These are phyloP conservation scores for Anthopleura sola DNA, from an alignment of 64 coral and sea anemone genomes.

Conservation along the genomic window DNA sequence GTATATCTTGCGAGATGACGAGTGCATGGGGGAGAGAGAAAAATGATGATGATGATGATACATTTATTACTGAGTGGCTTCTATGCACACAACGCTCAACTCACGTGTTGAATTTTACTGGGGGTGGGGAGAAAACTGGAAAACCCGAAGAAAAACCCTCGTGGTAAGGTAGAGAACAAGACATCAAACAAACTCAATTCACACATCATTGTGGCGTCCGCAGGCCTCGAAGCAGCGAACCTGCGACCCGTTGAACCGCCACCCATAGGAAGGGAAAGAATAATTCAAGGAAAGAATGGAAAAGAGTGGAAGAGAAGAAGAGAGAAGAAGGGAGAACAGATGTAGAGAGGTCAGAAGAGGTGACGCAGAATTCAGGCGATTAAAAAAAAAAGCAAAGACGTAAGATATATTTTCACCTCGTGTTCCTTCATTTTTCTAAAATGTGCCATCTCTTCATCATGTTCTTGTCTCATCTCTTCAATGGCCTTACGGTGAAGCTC, in stretches of 20 bases:
- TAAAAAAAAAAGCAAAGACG: neutral
- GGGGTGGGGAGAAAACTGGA: too few relatives aligned
- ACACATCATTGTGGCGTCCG: too few relatives aligned
- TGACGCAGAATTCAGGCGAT: neutral
- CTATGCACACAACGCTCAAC: too few relatives aligned
- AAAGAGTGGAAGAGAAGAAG: neutral
- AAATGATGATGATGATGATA: too few relatives aligned
- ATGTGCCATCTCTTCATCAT: slow-evolving; percentile 64
- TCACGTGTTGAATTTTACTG: too few relatives aligned
- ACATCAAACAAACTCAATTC: too few relatives aligned
- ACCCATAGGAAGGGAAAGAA: too few relatives aligned
- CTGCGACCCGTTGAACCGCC: too few relatives aligned
- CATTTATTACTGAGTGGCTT: too few relatives aligned
- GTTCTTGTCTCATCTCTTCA: slow-evolving; percentile 63
- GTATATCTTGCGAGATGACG: neutral
- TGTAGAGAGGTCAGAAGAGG: neutral
- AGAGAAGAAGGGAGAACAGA: neutral
- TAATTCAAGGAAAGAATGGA: neutral
- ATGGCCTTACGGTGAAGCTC: slow-evolving; percentile 77
- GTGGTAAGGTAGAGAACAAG: too few relatives aligned
- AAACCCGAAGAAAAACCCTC: too few relatives aligned
- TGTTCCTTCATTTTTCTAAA: slow-evolving; percentile 82
- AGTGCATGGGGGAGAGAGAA: neutral
- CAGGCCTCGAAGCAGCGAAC: too few relatives aligned
- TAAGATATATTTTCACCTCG: slow-evolving; percentile 20